Evolutionary conservation across 1,140 invertebrate species (phyloP).

Genomic region (Branchinecta lynchi): DNA sequence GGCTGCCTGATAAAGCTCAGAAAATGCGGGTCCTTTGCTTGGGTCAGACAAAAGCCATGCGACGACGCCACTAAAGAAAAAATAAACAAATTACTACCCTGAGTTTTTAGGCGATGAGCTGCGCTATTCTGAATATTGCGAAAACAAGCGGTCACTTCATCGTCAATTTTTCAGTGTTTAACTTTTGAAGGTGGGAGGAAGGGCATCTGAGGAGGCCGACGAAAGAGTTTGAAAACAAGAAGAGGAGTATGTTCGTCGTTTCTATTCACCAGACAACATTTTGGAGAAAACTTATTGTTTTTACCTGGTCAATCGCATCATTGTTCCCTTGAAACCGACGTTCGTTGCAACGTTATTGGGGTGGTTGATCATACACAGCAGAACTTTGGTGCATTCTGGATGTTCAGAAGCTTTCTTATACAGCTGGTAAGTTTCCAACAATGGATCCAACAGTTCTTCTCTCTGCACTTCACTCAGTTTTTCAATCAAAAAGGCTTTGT

Average conservation of each 20-base stretch:
- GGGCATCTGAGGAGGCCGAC: too few species aligned
- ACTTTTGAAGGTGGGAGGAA: too few species aligned
- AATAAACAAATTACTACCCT: background rate
- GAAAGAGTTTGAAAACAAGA: too few species aligned
- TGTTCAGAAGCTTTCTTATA: conserved; percentile 5
- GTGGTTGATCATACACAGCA: background rate
- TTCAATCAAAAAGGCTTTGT: background rate
- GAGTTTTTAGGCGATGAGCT: too few species aligned
- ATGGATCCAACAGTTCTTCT: background rate
- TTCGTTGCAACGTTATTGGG: conserved; percentile 2
- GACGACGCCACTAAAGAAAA: background rate
- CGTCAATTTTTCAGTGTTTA: too few species aligned
- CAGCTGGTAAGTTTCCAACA: background rate
- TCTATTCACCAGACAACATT: too few species aligned
- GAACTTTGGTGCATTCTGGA: background rate
- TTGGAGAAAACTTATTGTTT: background rate
- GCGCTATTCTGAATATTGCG: too few species aligned
- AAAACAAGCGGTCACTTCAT: too few species aligned
- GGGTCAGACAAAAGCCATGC: background rate
- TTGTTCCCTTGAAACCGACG: background rate
- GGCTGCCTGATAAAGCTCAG: background rate
- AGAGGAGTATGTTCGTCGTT: too few species aligned
- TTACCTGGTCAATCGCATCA: background rate
- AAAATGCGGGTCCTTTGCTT: background rate
- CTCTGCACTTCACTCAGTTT: background rate